phyloP scores from a whole-genome alignment of 2,797 vertebrate genomes.

The Melanotaenia trifasciata region DNA sequence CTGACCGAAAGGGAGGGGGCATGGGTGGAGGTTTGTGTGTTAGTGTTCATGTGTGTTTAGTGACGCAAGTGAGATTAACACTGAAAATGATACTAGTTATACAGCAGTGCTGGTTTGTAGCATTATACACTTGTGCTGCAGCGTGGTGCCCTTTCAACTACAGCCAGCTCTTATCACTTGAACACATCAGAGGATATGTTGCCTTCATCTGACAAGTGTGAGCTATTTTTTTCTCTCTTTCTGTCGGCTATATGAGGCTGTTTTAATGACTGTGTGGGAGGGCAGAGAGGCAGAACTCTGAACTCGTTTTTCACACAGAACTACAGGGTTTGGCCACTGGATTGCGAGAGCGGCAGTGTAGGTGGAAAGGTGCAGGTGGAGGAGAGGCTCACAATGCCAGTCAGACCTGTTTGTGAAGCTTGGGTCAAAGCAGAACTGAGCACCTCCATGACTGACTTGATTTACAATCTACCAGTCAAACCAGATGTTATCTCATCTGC shows the following conservation, averaged over 20 bases:
- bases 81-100: constrained; percentile 4
- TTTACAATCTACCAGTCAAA: constrained; percentile 49
- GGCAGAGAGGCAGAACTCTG: constrained; percentile 46
- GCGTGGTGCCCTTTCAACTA: constrained; percentile 25
- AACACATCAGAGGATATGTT: constrained; percentile 18
- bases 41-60: constrained; percentile 1
- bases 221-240: constrained; percentile 3
- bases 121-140: constrained; percentile 27
- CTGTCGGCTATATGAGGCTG: constrained; percentile 32
- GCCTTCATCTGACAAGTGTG: constrained; percentile 35
- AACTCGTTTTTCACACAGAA: constrained; percentile 45
- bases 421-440: constrained; percentile 17
- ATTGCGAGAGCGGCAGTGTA: constrained; percentile 41
- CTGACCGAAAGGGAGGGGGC: constrained; percentile 24
- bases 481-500: constrained; percentile 13
- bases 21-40: constrained; percentile 6
- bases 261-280: constrained; percentile 74
- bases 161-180: constrained; percentile 23
- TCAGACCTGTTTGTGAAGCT: constrained; percentile 58
- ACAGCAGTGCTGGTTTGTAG: neutral
- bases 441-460: constrained; percentile 16
- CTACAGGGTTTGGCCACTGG: constrained; percentile 16
- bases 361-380: constrained; percentile 42
- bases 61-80: constrained; percentile 7
- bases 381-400: constrained; percentile 50